Evolutionary conservation across 30 jellyfish, hydroid and myxozoan genomes (phyloP).

Genomic region (Turritopsis dohrnii): DNA sequence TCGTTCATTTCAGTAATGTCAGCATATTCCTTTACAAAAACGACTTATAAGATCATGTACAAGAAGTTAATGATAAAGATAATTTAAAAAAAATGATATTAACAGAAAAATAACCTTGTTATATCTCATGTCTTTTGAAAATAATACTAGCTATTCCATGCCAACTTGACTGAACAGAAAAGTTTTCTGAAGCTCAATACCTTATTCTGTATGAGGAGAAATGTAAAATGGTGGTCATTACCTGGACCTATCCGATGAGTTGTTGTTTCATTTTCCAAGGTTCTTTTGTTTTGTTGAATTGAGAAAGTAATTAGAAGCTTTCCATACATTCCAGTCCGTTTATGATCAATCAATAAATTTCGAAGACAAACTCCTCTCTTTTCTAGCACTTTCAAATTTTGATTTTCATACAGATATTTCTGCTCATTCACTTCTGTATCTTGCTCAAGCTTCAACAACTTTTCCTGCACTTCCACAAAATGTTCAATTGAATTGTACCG

Average conservation of each 20-base stretch:
- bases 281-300: not conserved
- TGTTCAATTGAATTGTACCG: conserved; percentile 22
- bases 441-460: conserved; percentile 57
- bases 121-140: no score
- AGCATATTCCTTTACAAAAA: no score
- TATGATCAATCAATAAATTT: conserved; percentile 39
- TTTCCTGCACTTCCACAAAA: conserved; percentile 53
- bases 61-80: no score
- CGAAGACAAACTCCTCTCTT: conserved; percentile 72
- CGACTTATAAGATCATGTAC: no score
- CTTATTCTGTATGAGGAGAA: no score
- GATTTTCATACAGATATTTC: conserved; percentile 20
- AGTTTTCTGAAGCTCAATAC: no score
- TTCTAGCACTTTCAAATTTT: conserved; percentile 44
- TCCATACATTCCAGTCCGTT: conserved; percentile 84
- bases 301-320: conserved; percentile 49
- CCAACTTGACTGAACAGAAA: no score
- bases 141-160: no score
- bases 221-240: no score
- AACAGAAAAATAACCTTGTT: no score
- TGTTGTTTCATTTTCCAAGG: not conserved
- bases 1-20: no score
- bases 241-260: conserved; percentile 17
- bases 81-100: no score
- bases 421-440: conserved; percentile 60